Evolutionary conservation across 2,797 vertebrate genomes (phyloP), one percentile per base, ranked within the genome.

Genomic region (Oceanodroma leucorhoa): DNA sequence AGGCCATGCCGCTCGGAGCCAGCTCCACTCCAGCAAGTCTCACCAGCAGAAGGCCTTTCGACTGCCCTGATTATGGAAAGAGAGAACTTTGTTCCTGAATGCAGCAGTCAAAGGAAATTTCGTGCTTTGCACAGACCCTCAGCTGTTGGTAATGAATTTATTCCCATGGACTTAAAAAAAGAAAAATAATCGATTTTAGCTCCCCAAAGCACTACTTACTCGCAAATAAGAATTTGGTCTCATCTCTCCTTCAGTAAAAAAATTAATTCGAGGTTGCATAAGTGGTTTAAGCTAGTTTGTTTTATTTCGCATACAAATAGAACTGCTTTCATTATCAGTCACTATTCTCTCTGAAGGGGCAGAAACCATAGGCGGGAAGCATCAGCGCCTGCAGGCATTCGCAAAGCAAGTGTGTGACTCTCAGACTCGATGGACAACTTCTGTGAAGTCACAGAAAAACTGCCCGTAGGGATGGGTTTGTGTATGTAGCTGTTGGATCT

Each of bases 21-120:
- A 99, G 80, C 94, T 99, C 98, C 95, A 99, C 98, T 34, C 99
- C 99, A 2, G 99, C 99, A 91, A 99, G 98, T 58, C 96, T 97
- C 64, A 99, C 95, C 95, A 98, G 89, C 95, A 99, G 94, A 10
- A 97, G 90, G 36, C 98, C 97, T 27, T 93, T 19, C 0, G 95
- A 62, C 20, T 97, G 97, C 96, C 98, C 99, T 99, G 95, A 9
- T 73, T 14, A 78, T 0, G 27, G 6, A 84, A 1, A 81, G 23
- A 70, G 19, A 76, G 8, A 53, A 3, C 45, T 38, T 40, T 15
- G 67, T 6, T 24, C 64, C 14, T 15, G 21, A n/a, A 16, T 3
- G 38, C 60, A 16, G 53, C 69, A 43, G 43, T 19, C 43, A 38
- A 48, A 65, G 89, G 32, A 26, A 34, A 65, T 34, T 8, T 48